Percentiles rank a stretch among this genome's conserved stretches.
phyloP scores from a whole-genome alignment of 2,797 vertebrate genomes.

The Silurus aristotelis region DNA sequence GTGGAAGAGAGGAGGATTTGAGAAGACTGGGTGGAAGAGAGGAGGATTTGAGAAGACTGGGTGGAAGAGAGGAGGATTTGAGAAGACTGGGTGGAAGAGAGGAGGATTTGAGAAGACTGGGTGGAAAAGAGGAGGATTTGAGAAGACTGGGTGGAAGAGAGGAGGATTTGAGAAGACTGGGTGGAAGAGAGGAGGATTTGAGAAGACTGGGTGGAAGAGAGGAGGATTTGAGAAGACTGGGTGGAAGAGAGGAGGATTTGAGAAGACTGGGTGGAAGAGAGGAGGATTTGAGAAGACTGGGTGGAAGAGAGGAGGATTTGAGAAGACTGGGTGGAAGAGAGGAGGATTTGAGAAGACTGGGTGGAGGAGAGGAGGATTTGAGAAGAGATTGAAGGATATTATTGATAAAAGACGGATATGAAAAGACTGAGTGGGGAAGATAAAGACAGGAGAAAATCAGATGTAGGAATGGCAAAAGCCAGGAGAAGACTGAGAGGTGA shows the following conservation, averaged over 20 bases:
- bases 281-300: no score
- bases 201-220: neutral
- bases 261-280: conserved; percentile 6
- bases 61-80: neutral
- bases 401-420: neutral
- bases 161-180: no score
- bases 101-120: neutral
- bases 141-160: neutral
- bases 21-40: neutral
- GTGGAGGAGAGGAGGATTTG: no score
- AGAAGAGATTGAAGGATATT: neutral
- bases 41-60: conserved; percentile 2
- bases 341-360: conserved; percentile 2
- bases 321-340: neutral
- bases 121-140: neutral
- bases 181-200: neutral
- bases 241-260: no score
- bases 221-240: neutral
- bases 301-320: no score
- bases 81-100: neutral
- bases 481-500: neutral
- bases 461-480: neutral
- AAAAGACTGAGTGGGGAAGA: neutral
- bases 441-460: neutral
- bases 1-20: no score